Percentiles rank a stretch among this genome's conserved stretches.
Evolutionary conservation across 2,113 vertebrate species (phyloP).

Genomic region (Amphiprion percula): DNA sequence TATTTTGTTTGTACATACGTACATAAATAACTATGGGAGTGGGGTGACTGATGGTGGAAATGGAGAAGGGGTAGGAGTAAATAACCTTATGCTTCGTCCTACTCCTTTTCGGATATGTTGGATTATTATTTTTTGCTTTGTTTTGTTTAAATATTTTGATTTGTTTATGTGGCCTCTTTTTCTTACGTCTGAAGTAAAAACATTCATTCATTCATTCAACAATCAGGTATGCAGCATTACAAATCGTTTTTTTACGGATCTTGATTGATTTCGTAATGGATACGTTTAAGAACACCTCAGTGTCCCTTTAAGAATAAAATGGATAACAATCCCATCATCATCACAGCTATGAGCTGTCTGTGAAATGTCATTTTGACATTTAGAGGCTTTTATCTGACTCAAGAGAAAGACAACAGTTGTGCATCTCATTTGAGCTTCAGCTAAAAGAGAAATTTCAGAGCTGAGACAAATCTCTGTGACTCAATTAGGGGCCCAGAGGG

Average conservation of each 20-base stretch:
- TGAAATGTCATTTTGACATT: conserved; percentile 45
- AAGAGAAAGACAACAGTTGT: conserved; percentile 28
- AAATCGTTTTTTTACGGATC: background rate
- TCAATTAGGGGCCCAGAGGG: conserved; percentile 31
- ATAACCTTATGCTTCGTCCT: no score
- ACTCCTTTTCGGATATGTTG: no score
- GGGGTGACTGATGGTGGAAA: no score
- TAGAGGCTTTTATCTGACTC: conserved; percentile 45
- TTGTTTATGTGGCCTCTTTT: no score
- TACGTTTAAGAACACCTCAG: background rate
- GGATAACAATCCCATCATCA: conserved; percentile 9
- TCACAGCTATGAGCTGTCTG: conserved; percentile 7
- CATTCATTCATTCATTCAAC: background rate
- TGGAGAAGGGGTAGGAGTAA: no score
- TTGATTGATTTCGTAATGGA: background rate
- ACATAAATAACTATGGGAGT: no score
- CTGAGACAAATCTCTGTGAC: conserved; percentile 49
- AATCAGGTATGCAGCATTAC: background rate
- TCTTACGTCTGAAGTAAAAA: no score
- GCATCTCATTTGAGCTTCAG: conserved; percentile 38
- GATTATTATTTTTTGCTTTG: no score
- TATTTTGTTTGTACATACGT: no score
- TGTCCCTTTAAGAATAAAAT: conserved; percentile 25
- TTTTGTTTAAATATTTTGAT: background rate
- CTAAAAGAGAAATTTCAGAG: conserved; percentile 48